Base-by-base conservation (phyloP, 2,113 vertebrate species). In the Daubentonia madagascariensis region DNA sequence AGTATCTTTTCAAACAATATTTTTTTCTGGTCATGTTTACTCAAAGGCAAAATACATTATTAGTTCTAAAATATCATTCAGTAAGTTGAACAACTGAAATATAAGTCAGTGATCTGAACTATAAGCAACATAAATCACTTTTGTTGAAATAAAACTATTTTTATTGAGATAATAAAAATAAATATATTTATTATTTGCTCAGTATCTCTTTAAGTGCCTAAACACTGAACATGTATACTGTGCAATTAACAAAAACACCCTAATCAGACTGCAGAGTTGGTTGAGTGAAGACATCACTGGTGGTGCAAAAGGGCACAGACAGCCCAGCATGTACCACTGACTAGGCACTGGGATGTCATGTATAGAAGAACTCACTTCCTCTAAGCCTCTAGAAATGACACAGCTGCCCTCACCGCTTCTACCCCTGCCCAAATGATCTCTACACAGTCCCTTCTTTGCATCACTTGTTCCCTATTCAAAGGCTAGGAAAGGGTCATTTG, bases 101-200 rank as follows among this genome's bases (percentile, higher is more conserved):
- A 57, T 67, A 96, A 11, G 5, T 6, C 16, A n/a, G 30, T 85
- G 14, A 89, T 81, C 30, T 73, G 35, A 91, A 72, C 50, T 67
- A 0, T n/a, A 96, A 83, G 73, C 37, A 92, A 63, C 8, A 73
- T 28, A 91, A 68, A 54, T 80, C 3, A 14, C 4, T 70, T 91
- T 59, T 94, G 45, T 76, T 23, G 59, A 89, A 95, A 78, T 75
- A 83, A 61, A 92, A 61, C 18, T 91, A 9, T 91, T 83, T 98
- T 59, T 65, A 85, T 89, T 95, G 57, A 80, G 18, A 50, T 75
- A 73, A 50, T 80, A 93, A 81, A 95, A 83, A 61, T 73, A 73
- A 75, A 88, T 40, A 25, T 30, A 43, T 76, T 43, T 63, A 14
- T n/a, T 67, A 86, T 89, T 91, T 97, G 16, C 40, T 94, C 35